Percentiles rank a stretch among this genome's conserved stretches.
These are phyloP conservation scores for Meloidogyne hapla DNA, from an alignment of 1,140 invertebrate species.

Conservation along the genomic window DNA sequence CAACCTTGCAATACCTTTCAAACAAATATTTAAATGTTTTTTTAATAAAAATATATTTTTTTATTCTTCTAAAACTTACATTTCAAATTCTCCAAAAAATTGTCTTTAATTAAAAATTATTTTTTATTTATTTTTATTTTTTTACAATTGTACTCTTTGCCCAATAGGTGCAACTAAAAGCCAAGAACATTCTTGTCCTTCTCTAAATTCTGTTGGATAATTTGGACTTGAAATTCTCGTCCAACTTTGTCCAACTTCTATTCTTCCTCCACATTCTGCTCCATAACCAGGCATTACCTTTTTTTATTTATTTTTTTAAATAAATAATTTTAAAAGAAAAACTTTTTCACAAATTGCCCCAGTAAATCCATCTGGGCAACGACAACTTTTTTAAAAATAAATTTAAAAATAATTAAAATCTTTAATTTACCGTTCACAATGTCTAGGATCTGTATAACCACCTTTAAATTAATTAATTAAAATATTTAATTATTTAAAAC, in stretches of 20 bases:
- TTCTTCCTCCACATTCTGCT: slow-evolving; percentile 56
- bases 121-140: not conserved
- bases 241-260: slow-evolving; percentile 47
- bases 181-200: slow-evolving; percentile 64
- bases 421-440: slow-evolving; percentile 49
- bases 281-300: slow-evolving; percentile 64
- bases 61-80: slow-evolving; percentile 46
- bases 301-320: slow-evolving; percentile 32
- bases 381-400: slow-evolving; percentile 36
- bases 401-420: not conserved
- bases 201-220: slow-evolving; percentile 59
- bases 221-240: slow-evolving; percentile 52
- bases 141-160: slow-evolving; percentile 52
- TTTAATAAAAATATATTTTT: not conserved
- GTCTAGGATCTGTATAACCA: slow-evolving; percentile 61
- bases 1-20: slow-evolving; percentile 34
- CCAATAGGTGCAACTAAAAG: slow-evolving; percentile 55
- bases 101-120: slow-evolving; percentile 22
- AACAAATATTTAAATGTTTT: not conserved
- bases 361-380: slow-evolving; percentile 63
- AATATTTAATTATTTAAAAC: not conserved
- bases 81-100: slow-evolving; percentile 62
- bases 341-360: slow-evolving; percentile 41
- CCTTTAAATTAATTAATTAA: slow-evolving; percentile 17
- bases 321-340: not conserved